Evolutionary conservation across 2,113 vertebrate species (phyloP), one percentile per base, ranked within the genome.

Genomic region (Progne subis): DNA sequence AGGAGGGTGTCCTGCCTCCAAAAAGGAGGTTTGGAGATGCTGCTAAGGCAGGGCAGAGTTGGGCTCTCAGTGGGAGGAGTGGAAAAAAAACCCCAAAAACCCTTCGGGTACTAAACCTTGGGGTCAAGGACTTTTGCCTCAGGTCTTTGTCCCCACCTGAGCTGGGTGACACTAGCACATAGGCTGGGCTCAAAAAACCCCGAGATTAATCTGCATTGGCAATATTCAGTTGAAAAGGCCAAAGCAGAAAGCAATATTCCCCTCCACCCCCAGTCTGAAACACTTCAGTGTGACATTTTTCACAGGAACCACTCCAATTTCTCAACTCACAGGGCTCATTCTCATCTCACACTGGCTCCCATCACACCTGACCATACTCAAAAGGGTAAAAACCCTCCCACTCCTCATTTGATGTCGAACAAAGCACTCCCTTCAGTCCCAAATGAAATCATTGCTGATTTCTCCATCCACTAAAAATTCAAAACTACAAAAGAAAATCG

Each of bases 361-460:
- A 39, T 86, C 50, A 46, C 20, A 63, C 9, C 55, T 24, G 16
- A 43, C 93, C 89, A 9, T 6, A 19, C 81, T 78, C 6, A 0
- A 63, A 89, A 85, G 92, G 34, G 65, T 43, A 79, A 75, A 91
- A 91, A 52, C 69, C 53, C 67, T 90, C 82, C 78, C 61, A 41
- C 41, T 93, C 69, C 47, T 85, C 85, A 72, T 68, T 32, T 64
- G 82, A 55, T 67, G 63, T 55, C 3, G 71, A 95, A 90, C 70
- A 85, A 95, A 94, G 57, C n/a, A 23, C 75, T 85, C 91, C 82
- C 82, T 89, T 72, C 28, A 68, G 74, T 76, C 87, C 87, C 85
- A 90, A 41, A 82, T 72, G 70, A 94, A 96, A 95, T 82, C 75
- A 69, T 57, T 61, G 95, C 85, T 90, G 90, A 96, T 94, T 94